These are phyloP conservation scores for Laothoe populi DNA, from an alignment of 2,888 invertebrate species.

Conservation along the genomic window DNA sequence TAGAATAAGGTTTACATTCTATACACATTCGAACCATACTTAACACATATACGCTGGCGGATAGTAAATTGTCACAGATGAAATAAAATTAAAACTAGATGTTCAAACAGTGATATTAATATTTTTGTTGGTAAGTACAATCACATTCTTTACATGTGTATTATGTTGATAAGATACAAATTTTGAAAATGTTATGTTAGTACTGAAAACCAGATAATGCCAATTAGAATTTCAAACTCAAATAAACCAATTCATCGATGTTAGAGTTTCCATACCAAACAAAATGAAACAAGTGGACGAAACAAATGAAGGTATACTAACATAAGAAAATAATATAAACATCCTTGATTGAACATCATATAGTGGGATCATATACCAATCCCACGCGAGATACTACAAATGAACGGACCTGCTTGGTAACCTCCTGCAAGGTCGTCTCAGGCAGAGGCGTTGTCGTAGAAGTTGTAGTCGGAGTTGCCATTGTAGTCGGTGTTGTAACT, in stretches of 20 bases:
- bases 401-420: constrained; percentile 71
- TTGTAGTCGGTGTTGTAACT: constrained; percentile 51
- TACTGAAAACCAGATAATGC: constrained; percentile 37
- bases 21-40: no score
- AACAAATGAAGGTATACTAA: constrained; percentile 3
- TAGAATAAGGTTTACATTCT: no score
- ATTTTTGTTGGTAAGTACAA: no score
- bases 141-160: not conserved
- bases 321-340: not conserved
- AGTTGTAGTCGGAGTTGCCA: constrained; percentile 45
- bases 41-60: no score
- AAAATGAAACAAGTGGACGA: constrained; percentile 30
- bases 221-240: constrained; percentile 29
- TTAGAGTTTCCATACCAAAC: constrained; percentile 35
- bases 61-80: not conserved
- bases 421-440: constrained; percentile 66
- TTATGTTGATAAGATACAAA: constrained; percentile 28
- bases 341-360: constrained; percentile 18
- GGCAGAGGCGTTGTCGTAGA: constrained; percentile 60
- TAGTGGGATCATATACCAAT: constrained; percentile 8
- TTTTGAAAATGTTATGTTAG: constrained; percentile 40
- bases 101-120: constrained; percentile 17
- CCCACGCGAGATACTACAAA: constrained; percentile 25
- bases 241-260: constrained; percentile 33
- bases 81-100: not conserved